Conservation (phyloP, 1,140 invertebrate genomes). For the Cyrtorhinus lividipennis region DNA sequence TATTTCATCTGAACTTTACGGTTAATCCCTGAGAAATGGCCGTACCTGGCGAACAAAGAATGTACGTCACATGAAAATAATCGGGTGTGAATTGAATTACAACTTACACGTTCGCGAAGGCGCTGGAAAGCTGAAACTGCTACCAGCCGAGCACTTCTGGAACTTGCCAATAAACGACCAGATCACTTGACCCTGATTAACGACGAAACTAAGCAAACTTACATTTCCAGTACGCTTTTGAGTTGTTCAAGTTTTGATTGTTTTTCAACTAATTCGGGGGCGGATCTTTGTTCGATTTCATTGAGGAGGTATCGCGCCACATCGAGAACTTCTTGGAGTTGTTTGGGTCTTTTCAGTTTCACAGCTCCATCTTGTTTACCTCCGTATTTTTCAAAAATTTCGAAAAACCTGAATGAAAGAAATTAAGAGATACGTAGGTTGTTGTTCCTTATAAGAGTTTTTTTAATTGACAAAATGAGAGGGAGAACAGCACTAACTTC, state of each 20-base stretch:
- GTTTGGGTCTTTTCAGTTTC: slow-evolving; percentile 94
- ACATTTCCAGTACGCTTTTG: slow-evolving; percentile 98
- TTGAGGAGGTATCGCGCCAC: slow-evolving; percentile 75
- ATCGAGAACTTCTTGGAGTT: slow-evolving; percentile 93
- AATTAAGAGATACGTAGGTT: no score
- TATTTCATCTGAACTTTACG: slow-evolving; percentile 99
- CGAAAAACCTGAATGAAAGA: slow-evolving; percentile 73
- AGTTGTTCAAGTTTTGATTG: slow-evolving; percentile 94
- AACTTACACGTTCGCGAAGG: no score
- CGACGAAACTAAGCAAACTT: slow-evolving; percentile 34
- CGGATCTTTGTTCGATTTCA: slow-evolving; percentile 70
- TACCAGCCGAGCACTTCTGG: no score
- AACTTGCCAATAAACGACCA: no score
- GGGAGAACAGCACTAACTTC: no score
- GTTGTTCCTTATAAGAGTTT: no score
- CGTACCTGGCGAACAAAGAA: slow-evolving; percentile 63
- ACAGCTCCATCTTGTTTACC: slow-evolving; percentile 90
- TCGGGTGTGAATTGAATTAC: slow-evolving; percentile 18
- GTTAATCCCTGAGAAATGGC: slow-evolving; percentile 99
- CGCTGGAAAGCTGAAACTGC: no score
- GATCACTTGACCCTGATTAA: no score
- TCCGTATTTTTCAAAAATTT: slow-evolving; percentile 95
- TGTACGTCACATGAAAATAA: slow-evolving; percentile 19
- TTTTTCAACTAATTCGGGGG: slow-evolving; percentile 89
- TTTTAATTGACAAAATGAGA: no score